Percentiles rank a stretch among this genome's conserved stretches.
Evolutionary conservation across 2,113 vertebrate genomes (phyloP).

Genomic region (Gnathochromis pfefferi): DNA sequence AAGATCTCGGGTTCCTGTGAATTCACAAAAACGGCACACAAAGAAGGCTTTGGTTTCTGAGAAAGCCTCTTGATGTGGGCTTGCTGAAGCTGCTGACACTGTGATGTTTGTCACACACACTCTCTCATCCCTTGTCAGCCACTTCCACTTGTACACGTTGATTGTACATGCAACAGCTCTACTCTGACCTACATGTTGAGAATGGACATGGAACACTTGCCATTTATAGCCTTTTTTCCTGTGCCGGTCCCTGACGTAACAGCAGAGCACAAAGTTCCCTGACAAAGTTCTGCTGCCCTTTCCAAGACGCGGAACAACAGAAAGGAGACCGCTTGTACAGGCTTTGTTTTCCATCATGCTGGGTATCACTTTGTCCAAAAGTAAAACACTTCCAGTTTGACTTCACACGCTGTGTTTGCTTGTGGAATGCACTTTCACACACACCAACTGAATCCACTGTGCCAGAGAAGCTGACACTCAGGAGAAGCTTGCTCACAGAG

Average conservation of each 20-base stretch:
- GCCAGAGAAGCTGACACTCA: neutral
- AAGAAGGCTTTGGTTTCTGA: neutral
- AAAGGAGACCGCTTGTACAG: neutral
- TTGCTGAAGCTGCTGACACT: neutral
- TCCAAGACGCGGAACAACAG: neutral
- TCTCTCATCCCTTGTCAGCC: neutral
- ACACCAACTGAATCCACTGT: neutral
- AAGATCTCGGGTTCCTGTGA: neutral
- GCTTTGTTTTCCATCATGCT: neutral
- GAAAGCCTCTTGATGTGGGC: neutral
- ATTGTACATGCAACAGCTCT: neutral
- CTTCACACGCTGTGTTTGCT: neutral
- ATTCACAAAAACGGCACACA: neutral
- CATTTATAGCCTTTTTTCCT: slow-evolving; percentile 56
- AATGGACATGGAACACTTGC: slow-evolving; percentile 50
- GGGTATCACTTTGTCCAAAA: neutral
- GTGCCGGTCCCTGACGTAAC: slow-evolving; percentile 31
- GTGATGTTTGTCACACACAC: neutral
- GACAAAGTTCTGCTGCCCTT: neutral
- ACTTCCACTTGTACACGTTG: neutral
- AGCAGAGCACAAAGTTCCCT: slow-evolving; percentile 22
- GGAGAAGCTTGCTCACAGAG: neutral
- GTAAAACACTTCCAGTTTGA: neutral
- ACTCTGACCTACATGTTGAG: slow-evolving; percentile 55
- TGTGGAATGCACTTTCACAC: neutral